These are phyloP conservation scores for Leptobrachium leishanense DNA, from an alignment of 2,113 vertebrate species.

Conservation along the genomic window DNA sequence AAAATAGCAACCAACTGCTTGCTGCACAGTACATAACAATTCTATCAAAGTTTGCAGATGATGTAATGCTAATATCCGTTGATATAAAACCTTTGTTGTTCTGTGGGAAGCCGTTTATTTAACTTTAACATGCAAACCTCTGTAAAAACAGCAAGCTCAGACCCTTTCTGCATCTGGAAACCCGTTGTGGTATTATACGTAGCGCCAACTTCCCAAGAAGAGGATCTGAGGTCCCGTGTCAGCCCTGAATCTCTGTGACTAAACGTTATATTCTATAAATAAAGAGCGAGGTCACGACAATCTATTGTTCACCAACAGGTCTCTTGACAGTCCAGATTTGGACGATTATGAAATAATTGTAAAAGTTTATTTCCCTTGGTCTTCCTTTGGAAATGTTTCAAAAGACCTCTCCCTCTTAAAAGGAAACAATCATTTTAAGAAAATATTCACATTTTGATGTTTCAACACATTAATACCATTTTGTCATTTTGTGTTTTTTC, in stretches of 20 bases:
- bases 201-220: conserved; percentile 24
- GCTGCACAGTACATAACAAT: not conserved
- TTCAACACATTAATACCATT: too few relatives aligned
- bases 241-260: not conserved
- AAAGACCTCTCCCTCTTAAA: not conserved
- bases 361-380: conserved; percentile 12
- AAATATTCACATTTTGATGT: too few relatives aligned
- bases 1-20: too few relatives aligned
- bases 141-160: not conserved
- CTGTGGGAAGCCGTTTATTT: not conserved
- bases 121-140: not conserved
- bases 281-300: conserved; percentile 27
- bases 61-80: not conserved
- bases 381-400: conserved; percentile 16
- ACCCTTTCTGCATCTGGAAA: conserved; percentile 32
- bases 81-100: not conserved
- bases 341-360: conserved; percentile 12
- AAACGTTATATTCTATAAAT: conserved; percentile 38
- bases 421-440: not conserved
- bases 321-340: conserved; percentile 9
- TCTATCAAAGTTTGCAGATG: not conserved
- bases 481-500: too few relatives aligned
- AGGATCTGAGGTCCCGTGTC: conserved; percentile 22
- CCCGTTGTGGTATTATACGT: conserved; percentile 14
- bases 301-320: conserved; percentile 31